Evolutionary conservation across 2,888 invertebrate genomes (phyloP).

Genomic region (Drosophila colorata): DNA sequence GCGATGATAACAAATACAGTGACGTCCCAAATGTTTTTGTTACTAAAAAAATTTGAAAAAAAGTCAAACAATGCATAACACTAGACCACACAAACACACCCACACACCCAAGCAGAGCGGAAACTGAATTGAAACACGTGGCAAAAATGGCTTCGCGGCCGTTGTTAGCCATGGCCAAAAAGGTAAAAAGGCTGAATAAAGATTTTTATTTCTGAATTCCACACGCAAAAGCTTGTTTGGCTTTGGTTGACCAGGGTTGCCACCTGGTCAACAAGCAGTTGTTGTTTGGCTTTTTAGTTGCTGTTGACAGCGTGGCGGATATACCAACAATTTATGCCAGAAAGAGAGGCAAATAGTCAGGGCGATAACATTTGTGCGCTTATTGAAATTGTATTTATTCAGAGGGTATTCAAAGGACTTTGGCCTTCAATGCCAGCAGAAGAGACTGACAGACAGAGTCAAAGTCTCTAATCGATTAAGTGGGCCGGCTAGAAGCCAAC

Average conservation of each 20-base stretch:
- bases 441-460: constrained; percentile 4
- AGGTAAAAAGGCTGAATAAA: constrained; percentile 45
- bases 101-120: constrained; percentile 14
- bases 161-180: constrained; percentile 34
- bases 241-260: constrained; percentile 36
- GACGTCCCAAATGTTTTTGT: neutral
- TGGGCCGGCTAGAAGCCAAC: constrained; percentile 46
- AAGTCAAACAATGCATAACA: constrained; percentile 31
- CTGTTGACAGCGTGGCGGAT: constrained; percentile 8
- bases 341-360: neutral
- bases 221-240: constrained; percentile 39
- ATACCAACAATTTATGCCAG: constrained; percentile 18
- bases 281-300: constrained; percentile 30
- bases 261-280: constrained; percentile 19
- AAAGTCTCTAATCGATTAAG: constrained; percentile 64
- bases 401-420: constrained; percentile 19
- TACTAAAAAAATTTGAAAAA: constrained; percentile 3
- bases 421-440: constrained; percentile 10
- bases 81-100: constrained; percentile 14
- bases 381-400: constrained; percentile 50
- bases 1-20: neutral
- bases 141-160: constrained; percentile 34
- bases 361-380: constrained; percentile 27
- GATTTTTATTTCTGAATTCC: constrained; percentile 56
- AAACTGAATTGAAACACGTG: constrained; percentile 45